Evolutionary conservation across 2,888 invertebrate genomes (phyloP), one percentile per base, ranked within the genome.

Genomic region (Macrosiphum euphorbiae): DNA sequence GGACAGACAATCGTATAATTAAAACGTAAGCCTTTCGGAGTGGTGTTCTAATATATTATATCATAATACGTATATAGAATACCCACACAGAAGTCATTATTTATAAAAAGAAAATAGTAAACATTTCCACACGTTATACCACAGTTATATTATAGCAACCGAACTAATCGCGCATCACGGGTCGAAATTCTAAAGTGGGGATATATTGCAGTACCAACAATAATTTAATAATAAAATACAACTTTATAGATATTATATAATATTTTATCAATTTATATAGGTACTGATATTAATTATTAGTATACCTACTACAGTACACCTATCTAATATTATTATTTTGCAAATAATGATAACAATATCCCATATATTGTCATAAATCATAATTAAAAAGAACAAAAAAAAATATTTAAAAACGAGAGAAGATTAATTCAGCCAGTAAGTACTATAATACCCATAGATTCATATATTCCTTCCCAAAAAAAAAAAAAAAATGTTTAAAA

Each of bases 1-100:
- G 41, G 90, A 52, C 50, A 50, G 78, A 78, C 78, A 90, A 35
- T 67, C 90, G 90, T 67, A 89, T 35, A 58, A 41, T 88, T 88
- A 52, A 88, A 86, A 47, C 47, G 47, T 86, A 86, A 86, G 16
- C 28, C 47, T 28, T n/a, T 86, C 47, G 44, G 41, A 85, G 47
- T n/a, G n/a, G 47, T 28, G 28, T 28, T 47, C 28, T 44, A 50
- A 86, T 28, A 86, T 44, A 86, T 41, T 20, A 84, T 11, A 44
- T 11, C 44, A 44, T 85, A 85, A 41, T 84, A 84, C 41, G 41
- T 41, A 35, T 78, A 61, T n/a, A 11, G 28, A 11, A 28, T 28
- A 4, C n/a, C n/a, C 61, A 20, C 35, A 78, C 1, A 78, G 8
- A 20, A 78, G 35, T 78, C 78, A 20, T 78, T 78, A 78, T 35